Evolutionary conservation across 2,113 vertebrate species (phyloP).

Genomic region (Amblyornis subalaris): DNA sequence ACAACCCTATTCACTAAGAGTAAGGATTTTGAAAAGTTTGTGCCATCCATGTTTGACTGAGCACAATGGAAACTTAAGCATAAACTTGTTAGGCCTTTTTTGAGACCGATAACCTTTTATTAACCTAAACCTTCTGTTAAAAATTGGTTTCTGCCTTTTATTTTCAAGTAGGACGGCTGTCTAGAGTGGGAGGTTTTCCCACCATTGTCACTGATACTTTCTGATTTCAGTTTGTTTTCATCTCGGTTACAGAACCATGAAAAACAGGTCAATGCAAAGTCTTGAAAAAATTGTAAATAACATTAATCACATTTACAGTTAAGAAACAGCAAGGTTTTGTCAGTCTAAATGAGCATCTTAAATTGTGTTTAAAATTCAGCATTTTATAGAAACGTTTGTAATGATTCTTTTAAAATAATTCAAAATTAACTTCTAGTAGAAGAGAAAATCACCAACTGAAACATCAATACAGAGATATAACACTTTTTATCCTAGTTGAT

Average conservation of each 20-base stretch:
- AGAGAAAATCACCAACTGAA: not conserved
- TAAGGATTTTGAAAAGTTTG: not conserved
- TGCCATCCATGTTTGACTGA: not conserved
- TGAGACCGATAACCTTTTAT: not conserved
- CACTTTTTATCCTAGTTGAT: not conserved
- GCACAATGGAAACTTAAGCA: not conserved
- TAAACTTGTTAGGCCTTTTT: not conserved
- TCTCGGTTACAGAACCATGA: not conserved
- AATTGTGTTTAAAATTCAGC: not conserved
- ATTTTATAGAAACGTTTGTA: not conserved
- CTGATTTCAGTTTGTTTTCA: not conserved
- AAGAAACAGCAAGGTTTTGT: not conserved
- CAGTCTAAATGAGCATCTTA: not conserved
- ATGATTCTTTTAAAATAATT: not conserved
- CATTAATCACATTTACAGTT: not conserved
- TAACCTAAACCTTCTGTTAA: not conserved
- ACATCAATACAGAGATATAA: not conserved
- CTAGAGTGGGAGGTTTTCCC: not conserved
- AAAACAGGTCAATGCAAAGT: not conserved
- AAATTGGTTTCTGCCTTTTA: not conserved
- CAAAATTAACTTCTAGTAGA: not conserved
- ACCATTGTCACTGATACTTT: not conserved
- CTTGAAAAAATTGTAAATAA: not conserved
- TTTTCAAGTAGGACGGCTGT: not conserved
- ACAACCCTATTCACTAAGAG: not conserved